Evolutionary conservation across 1,140 invertebrate genomes (phyloP), one percentile per base, ranked within the genome.

Genomic region (Sinella curviseta): DNA sequence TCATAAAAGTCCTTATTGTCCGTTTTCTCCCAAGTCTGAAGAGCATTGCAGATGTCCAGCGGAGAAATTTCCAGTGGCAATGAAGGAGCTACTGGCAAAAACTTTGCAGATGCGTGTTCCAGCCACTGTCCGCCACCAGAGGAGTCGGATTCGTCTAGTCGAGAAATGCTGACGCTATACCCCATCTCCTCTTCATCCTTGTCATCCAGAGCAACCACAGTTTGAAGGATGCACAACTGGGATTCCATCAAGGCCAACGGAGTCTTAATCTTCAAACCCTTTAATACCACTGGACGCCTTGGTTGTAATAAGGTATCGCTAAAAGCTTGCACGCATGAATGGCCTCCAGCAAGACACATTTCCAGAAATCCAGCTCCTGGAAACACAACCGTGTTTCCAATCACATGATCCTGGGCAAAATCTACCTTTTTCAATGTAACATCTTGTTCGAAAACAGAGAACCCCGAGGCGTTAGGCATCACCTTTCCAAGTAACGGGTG

Each of bases 301-400:
- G 65, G 31, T 30, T 70, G 8, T 2, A 24, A n/a, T 12, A 75
- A 75, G 16, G 4, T n/a, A 4, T 65, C 78, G 60, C 36, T 65
- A 48, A 3, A 67, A 65, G 2, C 65, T 70, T 70, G 65, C 30
- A 70, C 28, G 3, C 26, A 70, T 2, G 54, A 74, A 55, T 76
- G 78, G 34, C 81, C 81, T 67, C 74, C 76, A 1, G 54, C 75
- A 1, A 82, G 31, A 31, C 76, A 35, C 55, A 76, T 73, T 77
- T 82, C 81, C 65, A 82, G 24, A 17, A 78, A 79, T 30, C 74
- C 75, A 1, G 81, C 81, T 20, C 54, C 81, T 0, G 81, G 81
- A 8, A 82, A 16, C 26, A 82, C 77, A 8, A 79, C 55, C n/a
- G 55, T 54, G 30, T 79, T 55, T 12, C 78, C 81, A 17, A 82